phyloP scores from a whole-genome alignment of 2,113 vertebrate genomes.

The Otocyon megalotis region DNA sequence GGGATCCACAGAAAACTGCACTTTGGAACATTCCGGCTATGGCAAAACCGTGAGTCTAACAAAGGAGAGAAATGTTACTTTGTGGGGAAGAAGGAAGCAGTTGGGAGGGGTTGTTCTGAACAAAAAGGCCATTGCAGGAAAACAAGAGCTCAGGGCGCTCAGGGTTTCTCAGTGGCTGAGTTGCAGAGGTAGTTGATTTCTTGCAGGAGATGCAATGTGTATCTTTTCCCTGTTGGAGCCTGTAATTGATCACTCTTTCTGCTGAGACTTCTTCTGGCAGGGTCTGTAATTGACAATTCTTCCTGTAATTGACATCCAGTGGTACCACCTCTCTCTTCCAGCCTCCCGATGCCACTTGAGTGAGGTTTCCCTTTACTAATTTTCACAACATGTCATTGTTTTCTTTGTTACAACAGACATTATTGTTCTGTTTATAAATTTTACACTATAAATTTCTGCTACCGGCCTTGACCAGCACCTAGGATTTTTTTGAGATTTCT shows the following conservation, averaged over 20 bases:
- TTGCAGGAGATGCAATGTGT: background rate
- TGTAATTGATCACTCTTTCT: background rate
- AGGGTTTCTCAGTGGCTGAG: background rate
- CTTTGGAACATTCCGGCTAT: background rate
- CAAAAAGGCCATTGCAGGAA: background rate
- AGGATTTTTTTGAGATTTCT: slow-evolving; percentile 35
- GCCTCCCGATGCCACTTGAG: background rate
- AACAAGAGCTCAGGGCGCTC: background rate
- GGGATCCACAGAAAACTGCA: background rate
- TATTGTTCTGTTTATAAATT: slow-evolving; percentile 36
- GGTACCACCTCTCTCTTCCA: background rate
- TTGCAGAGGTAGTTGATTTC: background rate
- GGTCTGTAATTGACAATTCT: background rate
- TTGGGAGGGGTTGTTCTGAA: background rate
- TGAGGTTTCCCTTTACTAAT: background rate
- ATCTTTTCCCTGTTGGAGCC: background rate
- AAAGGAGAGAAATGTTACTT: background rate
- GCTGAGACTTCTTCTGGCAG: background rate
- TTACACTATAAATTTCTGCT: background rate
- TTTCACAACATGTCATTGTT: background rate
- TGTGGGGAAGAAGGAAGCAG: background rate
- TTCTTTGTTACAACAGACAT: background rate
- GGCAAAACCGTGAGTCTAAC: background rate
- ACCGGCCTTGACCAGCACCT: background rate
- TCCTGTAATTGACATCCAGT: background rate